Base-by-base conservation (phyloP, 2,797 vertebrate species). In the Melanotaenia parkinsoni region DNA sequence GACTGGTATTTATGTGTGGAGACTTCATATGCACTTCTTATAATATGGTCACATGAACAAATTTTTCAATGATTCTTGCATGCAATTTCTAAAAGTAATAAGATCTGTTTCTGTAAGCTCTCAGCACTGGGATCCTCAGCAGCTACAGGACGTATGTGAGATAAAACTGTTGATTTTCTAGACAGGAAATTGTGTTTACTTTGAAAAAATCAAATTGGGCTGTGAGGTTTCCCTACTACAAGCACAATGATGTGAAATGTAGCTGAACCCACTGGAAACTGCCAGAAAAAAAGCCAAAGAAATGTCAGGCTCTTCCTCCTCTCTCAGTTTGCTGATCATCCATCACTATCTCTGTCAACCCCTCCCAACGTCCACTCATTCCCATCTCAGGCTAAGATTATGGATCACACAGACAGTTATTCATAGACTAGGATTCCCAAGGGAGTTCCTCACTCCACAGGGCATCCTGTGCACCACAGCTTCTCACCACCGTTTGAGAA, bases 361-460 rank as follows among this genome's bases (percentile, higher is more conserved):
- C 43, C 60, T 65, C 50, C 30, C 58, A 47, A 26, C 53, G 12
- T 28, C 66, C 43, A 53, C 51, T 69, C 66, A 54, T 50, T 58
- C 61, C 58, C 30, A 10, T 9, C 63, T 83, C 81, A 71, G 70
- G 63, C 72, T 73, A 73, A 81, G 74, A 86, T 84, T 84, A 87
- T 83, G 78, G 86, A 90, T 88, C 82, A 76, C 82, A 86, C 84
- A 78, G 51, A 67, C 59, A 75, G 86, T 77, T 91, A 91, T 92
- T 91, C 90, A 86, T 92, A 91, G 88, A 81, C 1, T 32, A 79
- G 89, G 82, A 84, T 68, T 91, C 85, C 89, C 76, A 12, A 33
- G 87, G 87, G 82, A 80, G 70, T 72, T 77, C 77, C 90, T 84
- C 35, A 24, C 67, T 87, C 86, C 86, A 70, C 72, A 50, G 58